These are phyloP conservation scores for Drosophila repleta DNA, from an alignment of 1,140 invertebrate species.

Conservation along the genomic window DNA sequence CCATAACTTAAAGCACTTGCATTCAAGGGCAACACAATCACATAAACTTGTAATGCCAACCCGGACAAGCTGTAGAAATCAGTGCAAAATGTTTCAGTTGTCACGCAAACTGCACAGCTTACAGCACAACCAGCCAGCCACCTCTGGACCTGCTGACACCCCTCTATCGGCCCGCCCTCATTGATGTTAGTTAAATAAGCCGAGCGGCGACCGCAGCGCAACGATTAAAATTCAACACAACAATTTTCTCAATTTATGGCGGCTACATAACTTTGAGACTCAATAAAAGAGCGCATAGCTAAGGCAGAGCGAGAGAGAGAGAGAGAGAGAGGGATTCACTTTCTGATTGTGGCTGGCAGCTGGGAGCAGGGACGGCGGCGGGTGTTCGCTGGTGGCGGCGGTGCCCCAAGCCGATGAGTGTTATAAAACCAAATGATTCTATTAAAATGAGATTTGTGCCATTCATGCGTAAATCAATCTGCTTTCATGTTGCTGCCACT, in stretches of 20 bases:
- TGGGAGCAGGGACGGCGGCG: background rate
- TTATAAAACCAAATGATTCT: constrained; percentile 77
- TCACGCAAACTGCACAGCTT: constrained; percentile 12
- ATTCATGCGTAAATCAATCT: constrained; percentile 80
- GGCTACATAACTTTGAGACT: constrained; percentile 72
- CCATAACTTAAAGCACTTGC: too few relatives aligned
- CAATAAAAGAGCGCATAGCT: constrained; percentile 59
- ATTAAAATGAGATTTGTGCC: constrained; percentile 79
- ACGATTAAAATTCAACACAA: constrained; percentile 75
- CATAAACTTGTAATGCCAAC: constrained; percentile 5
- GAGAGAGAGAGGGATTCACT: too few relatives aligned
- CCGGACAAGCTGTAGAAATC: constrained; percentile 30
- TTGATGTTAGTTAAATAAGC: constrained; percentile 21
- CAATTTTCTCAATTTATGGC: constrained; percentile 78
- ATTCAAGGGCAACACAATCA: constrained; percentile 13
- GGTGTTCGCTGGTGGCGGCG: background rate
- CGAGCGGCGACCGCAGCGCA: constrained; percentile 42
- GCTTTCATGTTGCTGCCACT: constrained; percentile 49
- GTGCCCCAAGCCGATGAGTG: constrained; percentile 26
- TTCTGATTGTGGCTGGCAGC: too few relatives aligned
- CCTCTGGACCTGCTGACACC: background rate
- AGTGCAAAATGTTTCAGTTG: constrained; percentile 22
- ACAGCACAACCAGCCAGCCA: background rate
- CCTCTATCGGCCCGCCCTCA: background rate
- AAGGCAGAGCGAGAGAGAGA: background rate